These are phyloP conservation scores for Macquaria australasica DNA, from an alignment of 2,113 vertebrate genomes.

Conservation along the genomic window DNA sequence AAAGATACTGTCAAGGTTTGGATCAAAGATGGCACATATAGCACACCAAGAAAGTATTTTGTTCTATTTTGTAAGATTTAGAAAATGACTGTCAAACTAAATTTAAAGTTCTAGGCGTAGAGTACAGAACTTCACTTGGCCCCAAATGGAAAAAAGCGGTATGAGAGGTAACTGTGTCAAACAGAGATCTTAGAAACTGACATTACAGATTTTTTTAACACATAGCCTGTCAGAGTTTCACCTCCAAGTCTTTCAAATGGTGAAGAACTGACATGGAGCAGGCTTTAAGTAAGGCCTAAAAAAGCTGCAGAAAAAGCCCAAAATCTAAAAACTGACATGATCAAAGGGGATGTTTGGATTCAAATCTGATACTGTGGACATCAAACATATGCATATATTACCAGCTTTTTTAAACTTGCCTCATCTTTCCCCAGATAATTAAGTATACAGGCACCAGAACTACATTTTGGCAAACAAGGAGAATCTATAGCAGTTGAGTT, in stretches of 20 bases:
- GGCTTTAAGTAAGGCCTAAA: conserved; percentile 16
- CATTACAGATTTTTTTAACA: conserved; percentile 22
- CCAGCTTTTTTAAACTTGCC: not conserved
- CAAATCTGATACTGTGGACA: conserved; percentile 21
- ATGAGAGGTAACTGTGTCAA: conserved; percentile 43
- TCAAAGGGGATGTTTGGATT: conserved; percentile 37
- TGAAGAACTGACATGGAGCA: conserved; percentile 6
- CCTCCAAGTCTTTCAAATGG: conserved; percentile 22
- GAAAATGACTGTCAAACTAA: conserved; percentile 33
- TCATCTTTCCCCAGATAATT: conserved; percentile 1
- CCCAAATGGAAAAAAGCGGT: not conserved
- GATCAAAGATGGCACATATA: conserved; percentile 21
- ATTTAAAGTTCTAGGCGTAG: conserved; percentile 25
- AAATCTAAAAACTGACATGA: conserved; percentile 37
- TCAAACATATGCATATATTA: conserved; percentile 21
- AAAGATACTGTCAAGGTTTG: not conserved
- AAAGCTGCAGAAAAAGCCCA: conserved; percentile 13
- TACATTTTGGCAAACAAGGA: not conserved
- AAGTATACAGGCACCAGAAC: not conserved
- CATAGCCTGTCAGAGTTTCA: conserved; percentile 15
- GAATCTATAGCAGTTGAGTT: too few species aligned
- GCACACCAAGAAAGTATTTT: not conserved
- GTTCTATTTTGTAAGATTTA: conserved; percentile 9
- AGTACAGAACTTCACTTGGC: conserved; percentile 9
- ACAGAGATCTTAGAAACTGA: conserved; percentile 35